These are phyloP conservation scores for Drosophila lacicola DNA, from an alignment of 2,888 invertebrate genomes.

Conservation along the genomic window DNA sequence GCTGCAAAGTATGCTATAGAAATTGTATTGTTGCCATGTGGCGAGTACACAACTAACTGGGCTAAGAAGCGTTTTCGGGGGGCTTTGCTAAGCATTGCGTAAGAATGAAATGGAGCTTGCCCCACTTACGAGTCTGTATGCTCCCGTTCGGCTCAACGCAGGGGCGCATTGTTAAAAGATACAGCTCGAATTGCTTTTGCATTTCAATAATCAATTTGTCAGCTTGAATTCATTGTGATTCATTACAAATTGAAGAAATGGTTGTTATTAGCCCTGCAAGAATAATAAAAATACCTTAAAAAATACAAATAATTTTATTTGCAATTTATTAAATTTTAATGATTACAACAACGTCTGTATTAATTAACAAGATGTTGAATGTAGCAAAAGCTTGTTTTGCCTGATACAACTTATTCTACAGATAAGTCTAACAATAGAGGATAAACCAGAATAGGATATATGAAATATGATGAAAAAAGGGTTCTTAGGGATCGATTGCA, in stretches of 20 bases:
- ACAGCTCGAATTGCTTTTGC: conserved; percentile 2
- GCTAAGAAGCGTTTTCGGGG: conserved; percentile 27
- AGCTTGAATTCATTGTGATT: background rate
- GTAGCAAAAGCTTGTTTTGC: too few species aligned
- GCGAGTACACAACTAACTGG: conserved; percentile 34
- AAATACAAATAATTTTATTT: too few species aligned
- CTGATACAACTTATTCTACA: too few species aligned
- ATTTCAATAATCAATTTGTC: conserved; percentile 19
- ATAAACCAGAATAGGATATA: too few species aligned
- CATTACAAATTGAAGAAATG: background rate
- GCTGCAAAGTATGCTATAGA: conserved; percentile 64
- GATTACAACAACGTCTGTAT: too few species aligned
- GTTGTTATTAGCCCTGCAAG: background rate
- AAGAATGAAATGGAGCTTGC: conserved; percentile 52
- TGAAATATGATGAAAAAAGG: too few species aligned
- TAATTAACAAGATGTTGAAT: too few species aligned
- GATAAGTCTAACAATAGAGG: too few species aligned
- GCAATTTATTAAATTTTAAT: too few species aligned
- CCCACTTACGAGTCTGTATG: conserved; percentile 41
- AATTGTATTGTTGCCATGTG: conserved; percentile 43
- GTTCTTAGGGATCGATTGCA: too few species aligned
- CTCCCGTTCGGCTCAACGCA: too few species aligned
- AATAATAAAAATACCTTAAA: too few species aligned
- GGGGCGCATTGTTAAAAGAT: background rate
- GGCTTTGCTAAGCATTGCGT: conserved; percentile 11